Evolutionary conservation across 2,113 vertebrate species (phyloP), one percentile per base, ranked within the genome.

Genomic region (Montifringilla adamsi): DNA sequence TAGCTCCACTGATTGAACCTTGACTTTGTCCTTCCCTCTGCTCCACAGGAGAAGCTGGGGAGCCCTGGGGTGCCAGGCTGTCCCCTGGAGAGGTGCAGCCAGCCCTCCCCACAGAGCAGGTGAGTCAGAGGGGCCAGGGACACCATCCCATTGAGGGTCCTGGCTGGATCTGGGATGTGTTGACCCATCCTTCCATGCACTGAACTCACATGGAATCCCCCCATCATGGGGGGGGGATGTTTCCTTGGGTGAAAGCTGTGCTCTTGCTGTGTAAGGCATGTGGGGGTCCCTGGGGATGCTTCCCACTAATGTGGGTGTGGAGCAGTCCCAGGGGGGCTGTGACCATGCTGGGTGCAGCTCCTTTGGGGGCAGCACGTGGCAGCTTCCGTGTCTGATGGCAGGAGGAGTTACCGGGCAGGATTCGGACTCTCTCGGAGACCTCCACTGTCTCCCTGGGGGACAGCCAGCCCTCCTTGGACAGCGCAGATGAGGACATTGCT

Each of bases 361-460:
- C 10, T 70, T 28, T 3, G 33, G 58, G 70, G 62, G 4, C 20
- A 49, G 35, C 39, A n/a, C 1, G 1, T 7, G 21, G 35, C 74
- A 92, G 43, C 37, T 68, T 15, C 6, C 4, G 2, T 62, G 53
- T 90, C 27, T 22, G 4, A 43, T 80, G 37, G 31, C 75, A 98
- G 98, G 79, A 26, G 18, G 84, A 78, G 18, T 11, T 19, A 24
- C 63, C 22, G 13, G 13, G 37, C 27, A 94, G 94, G 43, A 10
- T 4, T 47, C 93, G 76, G 11, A 93, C 13, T 0, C 10, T 23
- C 17, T 98, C 98, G 0, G 96, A 97, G 49, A 87, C 76, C 50
- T 97, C 98, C 43, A 79, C 95, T 0, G 6, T 85, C 21, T 98
- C 97, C 5, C 30, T 92, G 92, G 96, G 97, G 24, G 96, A 92